Conservation (phyloP, 2,888 invertebrate genomes). For the Tricholauxania praeusta region DNA sequence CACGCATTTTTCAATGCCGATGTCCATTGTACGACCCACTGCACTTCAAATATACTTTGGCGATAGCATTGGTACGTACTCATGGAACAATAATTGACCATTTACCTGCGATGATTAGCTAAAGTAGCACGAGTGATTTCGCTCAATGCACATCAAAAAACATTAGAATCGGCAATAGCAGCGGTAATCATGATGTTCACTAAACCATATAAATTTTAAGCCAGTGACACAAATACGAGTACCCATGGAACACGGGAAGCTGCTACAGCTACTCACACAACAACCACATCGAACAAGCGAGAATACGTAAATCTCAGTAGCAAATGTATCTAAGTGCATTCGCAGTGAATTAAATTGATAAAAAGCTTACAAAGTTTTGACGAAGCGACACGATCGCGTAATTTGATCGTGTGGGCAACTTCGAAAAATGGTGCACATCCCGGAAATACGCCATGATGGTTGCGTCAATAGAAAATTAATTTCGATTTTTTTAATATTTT, state of each 20-base stretch:
- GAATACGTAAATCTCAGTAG: background rate
- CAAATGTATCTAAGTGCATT: background rate
- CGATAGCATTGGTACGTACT: background rate
- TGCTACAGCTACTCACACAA: background rate
- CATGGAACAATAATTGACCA: conserved; percentile 8
- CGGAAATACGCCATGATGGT: conserved; percentile 33
- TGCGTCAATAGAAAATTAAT: conserved; percentile 9
- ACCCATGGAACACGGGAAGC: background rate
- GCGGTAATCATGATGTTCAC: conserved; percentile 31
- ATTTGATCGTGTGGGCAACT: conserved; percentile 13
- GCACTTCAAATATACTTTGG: background rate
- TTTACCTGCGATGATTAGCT: conserved; percentile 19
- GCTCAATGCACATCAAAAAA: background rate
- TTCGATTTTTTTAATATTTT: conserved; percentile 16
- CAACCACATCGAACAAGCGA: background rate
- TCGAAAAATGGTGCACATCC: conserved; percentile 14
- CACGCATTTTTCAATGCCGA: too few species aligned
- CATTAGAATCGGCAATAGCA: conserved; percentile 15
- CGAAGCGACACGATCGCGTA: conserved; percentile 14
- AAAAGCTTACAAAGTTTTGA: conserved; percentile 11
- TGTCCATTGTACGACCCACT: too few species aligned
- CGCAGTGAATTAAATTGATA: conserved; percentile 1
- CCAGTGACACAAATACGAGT: conserved; percentile 23
- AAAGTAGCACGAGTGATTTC: conserved; percentile 18
- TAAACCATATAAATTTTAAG: conserved; percentile 32